A percentile compares a stretch with the other conserved stretches of the same genome.
Conservation (phyloP, 2,797 vertebrate genomes). For the Trachurus trachurus region DNA sequence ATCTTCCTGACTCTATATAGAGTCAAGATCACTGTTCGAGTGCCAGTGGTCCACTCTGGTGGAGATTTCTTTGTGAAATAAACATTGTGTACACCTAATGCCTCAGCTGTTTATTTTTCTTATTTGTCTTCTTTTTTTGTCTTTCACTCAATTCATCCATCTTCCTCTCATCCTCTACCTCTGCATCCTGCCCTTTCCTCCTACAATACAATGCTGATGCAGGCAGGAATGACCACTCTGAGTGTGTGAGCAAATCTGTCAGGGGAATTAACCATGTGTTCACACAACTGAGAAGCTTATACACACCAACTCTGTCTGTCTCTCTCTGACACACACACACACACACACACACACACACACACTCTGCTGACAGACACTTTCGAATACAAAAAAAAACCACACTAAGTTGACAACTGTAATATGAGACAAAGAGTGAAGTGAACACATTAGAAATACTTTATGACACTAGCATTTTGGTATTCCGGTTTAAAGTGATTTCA, state of each 20-base stretch:
- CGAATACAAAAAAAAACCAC: not conserved
- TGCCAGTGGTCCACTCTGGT: constrained; percentile 38
- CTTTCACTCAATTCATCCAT: constrained; percentile 25
- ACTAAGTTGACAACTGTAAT: constrained; percentile 3
- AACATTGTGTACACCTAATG: not conserved
- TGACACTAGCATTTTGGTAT: no score
- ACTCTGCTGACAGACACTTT: constrained; percentile 36
- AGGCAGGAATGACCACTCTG: constrained; percentile 86
- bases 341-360: constrained; percentile 15
- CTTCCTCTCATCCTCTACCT: constrained; percentile 32
- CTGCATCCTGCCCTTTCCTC: constrained; percentile 37
- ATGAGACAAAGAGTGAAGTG: not conserved
- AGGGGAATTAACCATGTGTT: constrained; percentile 88
- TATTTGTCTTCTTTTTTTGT: constrained; percentile 7
- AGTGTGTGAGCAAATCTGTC: constrained; percentile 88
- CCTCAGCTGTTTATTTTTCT: not conserved
- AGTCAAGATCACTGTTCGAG: constrained; percentile 41
- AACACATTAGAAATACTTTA: not conserved
- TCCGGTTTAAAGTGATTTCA: not conserved
- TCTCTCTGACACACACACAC: constrained; percentile 10
- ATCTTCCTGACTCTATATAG: constrained; percentile 41
- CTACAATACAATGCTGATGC: constrained; percentile 70
- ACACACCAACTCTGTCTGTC: constrained; percentile 33
- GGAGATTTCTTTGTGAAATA: constrained; percentile 26
- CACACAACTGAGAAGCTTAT: constrained; percentile 63